Percentiles rank a stretch among this genome's conserved stretches.
Conservation (phyloP, 2,888 invertebrate species). For the Agelastica alni region DNA sequence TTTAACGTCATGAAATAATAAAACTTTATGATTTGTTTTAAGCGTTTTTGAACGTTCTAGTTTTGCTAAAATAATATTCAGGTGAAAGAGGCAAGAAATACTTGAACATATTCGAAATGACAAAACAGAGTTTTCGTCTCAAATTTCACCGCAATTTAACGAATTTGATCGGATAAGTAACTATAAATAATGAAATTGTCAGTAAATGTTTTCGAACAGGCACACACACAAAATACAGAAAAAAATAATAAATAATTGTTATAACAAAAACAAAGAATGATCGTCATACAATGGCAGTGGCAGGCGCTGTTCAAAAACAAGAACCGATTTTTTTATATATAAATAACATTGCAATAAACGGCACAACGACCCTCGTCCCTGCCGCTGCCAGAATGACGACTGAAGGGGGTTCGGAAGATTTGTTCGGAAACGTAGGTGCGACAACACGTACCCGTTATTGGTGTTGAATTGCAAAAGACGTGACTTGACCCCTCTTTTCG, state of each 20-base stretch:
- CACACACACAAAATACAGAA: slow-evolving; percentile 32
- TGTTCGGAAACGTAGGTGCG: slow-evolving; percentile 30
- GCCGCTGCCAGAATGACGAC: slow-evolving; percentile 48
- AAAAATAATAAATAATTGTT: slow-evolving; percentile 39
- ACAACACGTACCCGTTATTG: slow-evolving; percentile 71
- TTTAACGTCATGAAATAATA: too few relatives aligned
- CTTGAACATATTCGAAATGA: too few relatives aligned
- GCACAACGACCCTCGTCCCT: slow-evolving; percentile 53
- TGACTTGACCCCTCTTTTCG: slow-evolving; percentile 87
- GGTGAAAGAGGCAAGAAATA: too few relatives aligned
- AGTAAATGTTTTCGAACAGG: slow-evolving; percentile 56
- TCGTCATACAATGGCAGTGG: slow-evolving; percentile 42
- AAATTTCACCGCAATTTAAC: too few relatives aligned
- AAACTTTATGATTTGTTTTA: too few relatives aligned
- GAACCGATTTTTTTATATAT: slow-evolving; percentile 31
- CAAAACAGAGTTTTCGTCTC: too few relatives aligned
- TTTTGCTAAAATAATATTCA: too few relatives aligned
- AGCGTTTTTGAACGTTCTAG: too few relatives aligned
- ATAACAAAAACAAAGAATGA: slow-evolving; percentile 17
- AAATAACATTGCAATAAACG: slow-evolving; percentile 28
- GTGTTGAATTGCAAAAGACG: slow-evolving; percentile 88
- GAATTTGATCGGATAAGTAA: too few relatives aligned
- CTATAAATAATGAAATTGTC: slow-evolving; percentile 9
- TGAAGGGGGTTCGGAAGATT: slow-evolving; percentile 26
- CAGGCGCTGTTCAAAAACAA: slow-evolving; percentile 68